Evolutionary conservation across 2,888 invertebrate species (phyloP).

Genomic region (Drosophila colorata): DNA sequence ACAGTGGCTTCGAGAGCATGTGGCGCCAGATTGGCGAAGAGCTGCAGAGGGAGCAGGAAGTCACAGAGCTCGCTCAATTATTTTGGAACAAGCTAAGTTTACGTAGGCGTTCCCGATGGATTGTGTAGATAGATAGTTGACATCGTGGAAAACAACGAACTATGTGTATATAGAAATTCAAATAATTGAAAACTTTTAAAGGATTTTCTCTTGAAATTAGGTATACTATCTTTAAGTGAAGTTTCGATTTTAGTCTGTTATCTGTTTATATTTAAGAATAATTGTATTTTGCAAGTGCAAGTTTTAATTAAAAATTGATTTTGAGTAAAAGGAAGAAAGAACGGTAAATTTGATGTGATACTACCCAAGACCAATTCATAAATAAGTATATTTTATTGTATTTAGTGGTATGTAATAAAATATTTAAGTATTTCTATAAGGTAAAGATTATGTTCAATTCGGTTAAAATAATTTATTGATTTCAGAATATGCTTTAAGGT

Average conservation of each 20-base stretch:
- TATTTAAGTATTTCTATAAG: constrained; percentile 32
- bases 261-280: neutral
- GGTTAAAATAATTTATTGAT: constrained; percentile 80
- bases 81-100: neutral
- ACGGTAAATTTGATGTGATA: constrained; percentile 22
- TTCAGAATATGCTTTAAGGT: constrained; percentile 62
- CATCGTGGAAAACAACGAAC: no score
- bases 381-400: constrained; percentile 59
- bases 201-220: no score
- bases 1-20: constrained; percentile 38
- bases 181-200: no score
- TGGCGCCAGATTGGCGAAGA: constrained; percentile 42
- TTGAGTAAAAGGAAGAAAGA: neutral
- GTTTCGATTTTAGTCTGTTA: neutral
- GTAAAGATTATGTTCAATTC: constrained; percentile 64
- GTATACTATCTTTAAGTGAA: no score
- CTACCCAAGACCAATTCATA: constrained; percentile 40
- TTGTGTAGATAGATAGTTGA: no score
- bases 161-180: no score
- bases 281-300: neutral
- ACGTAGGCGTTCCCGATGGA: neutral
- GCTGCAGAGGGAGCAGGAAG: constrained; percentile 34
- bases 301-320: neutral
- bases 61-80: constrained; percentile 17
- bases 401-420: constrained; percentile 48